These are phyloP conservation scores for Leucoraja erinaceus DNA, from an alignment of 2,113 vertebrate genomes.

Conservation along the genomic window DNA sequence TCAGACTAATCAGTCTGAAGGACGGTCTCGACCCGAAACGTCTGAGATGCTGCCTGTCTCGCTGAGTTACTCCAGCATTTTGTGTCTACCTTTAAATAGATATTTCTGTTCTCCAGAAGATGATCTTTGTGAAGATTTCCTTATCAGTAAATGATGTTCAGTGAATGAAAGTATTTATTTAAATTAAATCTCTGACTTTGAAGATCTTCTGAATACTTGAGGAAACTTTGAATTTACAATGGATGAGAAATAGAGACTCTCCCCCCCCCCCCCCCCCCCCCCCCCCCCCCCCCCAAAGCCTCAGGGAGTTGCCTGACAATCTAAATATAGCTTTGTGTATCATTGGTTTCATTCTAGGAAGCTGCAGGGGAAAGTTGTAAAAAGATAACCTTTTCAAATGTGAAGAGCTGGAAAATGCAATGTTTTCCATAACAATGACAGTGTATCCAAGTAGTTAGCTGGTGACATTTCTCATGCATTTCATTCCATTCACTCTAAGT, in stretches of 20 bases:
- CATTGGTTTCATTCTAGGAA: constrained; percentile 10
- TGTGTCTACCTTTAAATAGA: too few relatives aligned
- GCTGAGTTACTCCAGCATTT: too few relatives aligned
- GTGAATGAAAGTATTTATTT: background rate
- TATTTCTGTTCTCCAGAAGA: background rate
- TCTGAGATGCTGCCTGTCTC: too few relatives aligned
- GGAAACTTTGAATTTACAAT: background rate
- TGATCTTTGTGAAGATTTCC: background rate
- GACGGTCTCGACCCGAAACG: too few relatives aligned
- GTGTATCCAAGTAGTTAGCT: background rate
- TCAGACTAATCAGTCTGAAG: too few relatives aligned
- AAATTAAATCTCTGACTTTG: background rate
- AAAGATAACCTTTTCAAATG: constrained; percentile 31
- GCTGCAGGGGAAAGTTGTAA: background rate
- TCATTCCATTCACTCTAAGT: constrained; percentile 13
- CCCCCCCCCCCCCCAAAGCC: too few relatives aligned
- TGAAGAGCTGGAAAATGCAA: constrained; percentile 12
- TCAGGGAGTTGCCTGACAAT: background rate
- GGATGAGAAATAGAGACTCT: background rate
- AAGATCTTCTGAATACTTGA: background rate
- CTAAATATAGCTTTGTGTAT: background rate
- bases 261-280: too few relatives aligned
- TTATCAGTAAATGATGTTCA: background rate
- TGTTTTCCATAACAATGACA: constrained; percentile 31
- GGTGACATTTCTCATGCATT: constrained; percentile 11